Conservation (phyloP, 23 tunicate genomes). For the Clavelina lepadiformis region DNA sequence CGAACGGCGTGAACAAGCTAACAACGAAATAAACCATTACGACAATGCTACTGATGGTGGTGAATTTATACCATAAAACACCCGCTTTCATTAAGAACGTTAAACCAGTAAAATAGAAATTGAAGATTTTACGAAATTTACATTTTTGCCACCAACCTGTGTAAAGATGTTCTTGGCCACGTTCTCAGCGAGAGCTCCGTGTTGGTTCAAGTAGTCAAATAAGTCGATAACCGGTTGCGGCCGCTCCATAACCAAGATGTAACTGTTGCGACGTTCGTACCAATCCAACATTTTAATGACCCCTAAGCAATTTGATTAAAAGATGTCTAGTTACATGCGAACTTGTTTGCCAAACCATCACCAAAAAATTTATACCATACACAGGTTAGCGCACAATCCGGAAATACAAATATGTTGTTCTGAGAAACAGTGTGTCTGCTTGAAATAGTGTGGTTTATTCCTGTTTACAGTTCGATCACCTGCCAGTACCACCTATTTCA, state of each 20-base stretch:
- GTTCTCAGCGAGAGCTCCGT: conserved; percentile 68
- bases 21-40: neutral
- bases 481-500: too few species aligned
- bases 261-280: conserved; percentile 82
- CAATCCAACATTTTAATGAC: conserved; percentile 87
- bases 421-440: too few species aligned
- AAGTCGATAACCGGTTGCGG: conserved; percentile 86
- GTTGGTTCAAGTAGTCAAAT: conserved; percentile 85
- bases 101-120: too few species aligned
- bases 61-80: neutral
- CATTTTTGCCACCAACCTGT: conserved; percentile 42
- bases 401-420: too few species aligned
- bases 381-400: too few species aligned
- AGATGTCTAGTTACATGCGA: neutral
- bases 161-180: conserved; percentile 74
- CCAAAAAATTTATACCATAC: too few species aligned
- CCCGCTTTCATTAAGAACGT: too few species aligned
- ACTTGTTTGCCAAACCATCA: too few species aligned
- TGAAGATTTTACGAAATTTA: neutral
- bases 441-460: too few species aligned
- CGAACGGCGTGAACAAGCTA: conserved; percentile 86
- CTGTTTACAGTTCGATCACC: too few species aligned
- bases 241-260: conserved; percentile 91
- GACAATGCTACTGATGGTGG: neutral
- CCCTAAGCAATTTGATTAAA: conserved; percentile 43